A percentile compares a stretch with the other conserved stretches of the same genome.
phyloP scores from a whole-genome alignment of 2,888 invertebrate genomes.

The Acanthosepion esculentum region DNA sequence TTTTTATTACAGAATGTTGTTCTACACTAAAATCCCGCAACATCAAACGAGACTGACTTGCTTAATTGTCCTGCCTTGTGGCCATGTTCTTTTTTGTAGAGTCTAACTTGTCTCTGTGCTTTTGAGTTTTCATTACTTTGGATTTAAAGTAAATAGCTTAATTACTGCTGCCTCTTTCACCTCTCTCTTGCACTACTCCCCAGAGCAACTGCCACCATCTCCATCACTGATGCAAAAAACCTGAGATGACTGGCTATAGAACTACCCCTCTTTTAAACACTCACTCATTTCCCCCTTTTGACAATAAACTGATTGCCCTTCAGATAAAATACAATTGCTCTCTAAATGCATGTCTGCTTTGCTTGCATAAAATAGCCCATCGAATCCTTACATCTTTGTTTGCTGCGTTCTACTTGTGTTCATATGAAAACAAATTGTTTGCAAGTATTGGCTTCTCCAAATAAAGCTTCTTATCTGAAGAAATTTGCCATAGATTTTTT shows the following conservation, averaged over 20 bases:
- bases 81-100: background rate
- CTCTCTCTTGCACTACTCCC: background rate
- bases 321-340: background rate
- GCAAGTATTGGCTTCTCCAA: background rate
- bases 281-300: background rate
- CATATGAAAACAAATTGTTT: background rate
- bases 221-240: background rate
- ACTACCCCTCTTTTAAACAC: background rate
- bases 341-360: background rate
- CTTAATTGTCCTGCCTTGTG: background rate
- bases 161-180: slow-evolving; percentile 16
- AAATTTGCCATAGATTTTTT: too few species aligned
- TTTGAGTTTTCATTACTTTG: background rate
- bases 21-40: background rate
- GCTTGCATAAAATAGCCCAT: background rate
- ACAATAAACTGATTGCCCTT: background rate
- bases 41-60: background rate
- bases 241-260: background rate
- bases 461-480: background rate
- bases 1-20: background rate
- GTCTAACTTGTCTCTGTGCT: background rate
- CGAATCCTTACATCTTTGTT: background rate
- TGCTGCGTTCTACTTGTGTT: background rate
- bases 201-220: background rate
- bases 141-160: slow-evolving; percentile 23